Evolutionary conservation across 2,113 vertebrate genomes (phyloP).

Genomic region (Psilopsiagon aymara): DNA sequence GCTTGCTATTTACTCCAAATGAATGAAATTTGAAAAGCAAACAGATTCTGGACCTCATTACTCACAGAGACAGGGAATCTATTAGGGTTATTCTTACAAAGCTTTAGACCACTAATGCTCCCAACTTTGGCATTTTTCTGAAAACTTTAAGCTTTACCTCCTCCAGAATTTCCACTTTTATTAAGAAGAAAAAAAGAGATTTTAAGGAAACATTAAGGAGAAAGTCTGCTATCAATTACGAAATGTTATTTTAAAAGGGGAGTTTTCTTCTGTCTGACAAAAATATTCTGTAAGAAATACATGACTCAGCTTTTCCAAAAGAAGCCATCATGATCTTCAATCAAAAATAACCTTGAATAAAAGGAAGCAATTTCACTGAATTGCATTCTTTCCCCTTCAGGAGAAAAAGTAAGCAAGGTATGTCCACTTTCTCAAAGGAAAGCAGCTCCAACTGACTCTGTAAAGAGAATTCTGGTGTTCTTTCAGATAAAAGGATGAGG

Average conservation of each 20-base stretch:
- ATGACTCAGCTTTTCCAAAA: not conserved
- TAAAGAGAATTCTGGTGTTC: not conserved
- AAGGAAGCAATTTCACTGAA: not conserved
- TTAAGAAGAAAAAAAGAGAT: not conserved
- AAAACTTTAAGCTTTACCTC: not conserved
- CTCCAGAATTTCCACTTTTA: not conserved
- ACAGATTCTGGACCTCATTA: not conserved
- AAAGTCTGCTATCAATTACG: not conserved
- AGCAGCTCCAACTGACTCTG: not conserved
- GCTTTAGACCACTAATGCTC: not conserved
- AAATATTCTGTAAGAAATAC: not conserved
- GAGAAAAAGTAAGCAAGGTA: not conserved
- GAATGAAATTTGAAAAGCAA: not conserved
- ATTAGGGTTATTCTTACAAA: not conserved
- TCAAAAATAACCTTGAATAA: not conserved
- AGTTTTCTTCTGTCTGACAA: not conserved
- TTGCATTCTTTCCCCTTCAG: not conserved
- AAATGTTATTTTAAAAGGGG: not conserved
- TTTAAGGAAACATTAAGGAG: not conserved
- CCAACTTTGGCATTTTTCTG: not conserved
- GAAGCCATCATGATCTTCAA: not conserved
- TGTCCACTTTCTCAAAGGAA: not conserved
- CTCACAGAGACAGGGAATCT: not conserved
- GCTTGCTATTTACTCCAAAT: constrained; percentile 7
- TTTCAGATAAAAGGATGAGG: not conserved